Evolutionary conservation across 2,888 invertebrate species (phyloP).

Genomic region (Hypselothyrea guttata): DNA sequence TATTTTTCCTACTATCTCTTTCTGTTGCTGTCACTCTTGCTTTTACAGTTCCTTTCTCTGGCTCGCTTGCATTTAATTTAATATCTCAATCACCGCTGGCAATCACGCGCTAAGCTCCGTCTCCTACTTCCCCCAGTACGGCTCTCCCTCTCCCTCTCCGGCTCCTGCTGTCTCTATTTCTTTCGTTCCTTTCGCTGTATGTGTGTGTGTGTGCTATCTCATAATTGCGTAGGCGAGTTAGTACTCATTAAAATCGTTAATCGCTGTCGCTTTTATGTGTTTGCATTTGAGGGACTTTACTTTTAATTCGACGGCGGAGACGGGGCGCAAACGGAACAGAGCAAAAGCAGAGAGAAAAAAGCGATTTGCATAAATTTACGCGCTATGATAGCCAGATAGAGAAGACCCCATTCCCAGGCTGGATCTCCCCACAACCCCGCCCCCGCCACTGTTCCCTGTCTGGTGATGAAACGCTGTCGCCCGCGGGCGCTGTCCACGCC

Average conservation of each 20-base stretch:
- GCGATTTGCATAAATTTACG: slow-evolving; percentile 75
- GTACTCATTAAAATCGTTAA: slow-evolving; percentile 75
- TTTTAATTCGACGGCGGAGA: slow-evolving; percentile 57
- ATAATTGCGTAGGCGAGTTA: slow-evolving; percentile 75
- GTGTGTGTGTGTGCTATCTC: slow-evolving; percentile 52
- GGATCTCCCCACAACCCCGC: neutral
- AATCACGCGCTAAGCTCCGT: slow-evolving; percentile 47
- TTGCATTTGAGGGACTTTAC: slow-evolving; percentile 62
- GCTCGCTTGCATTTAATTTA: slow-evolving; percentile 29
- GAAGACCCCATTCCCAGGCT: no score
- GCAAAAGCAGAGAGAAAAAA: slow-evolving; percentile 25
- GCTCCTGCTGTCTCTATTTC: slow-evolving; percentile 5
- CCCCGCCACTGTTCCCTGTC: neutral
- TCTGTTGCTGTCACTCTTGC: neutral
- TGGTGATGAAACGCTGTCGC: slow-evolving; percentile 57
- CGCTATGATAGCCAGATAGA: slow-evolving; percentile 63
- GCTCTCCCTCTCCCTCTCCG: neutral
- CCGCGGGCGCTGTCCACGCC: slow-evolving; percentile 39
- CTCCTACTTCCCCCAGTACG: neutral
- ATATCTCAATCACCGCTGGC: slow-evolving; percentile 32
- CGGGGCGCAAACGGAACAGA: slow-evolving; percentile 9
- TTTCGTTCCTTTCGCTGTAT: neutral
- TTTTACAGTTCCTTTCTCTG: neutral
- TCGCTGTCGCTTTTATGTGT: slow-evolving; percentile 60
- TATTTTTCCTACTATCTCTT: neutral